Base-by-base conservation (phyloP, 2,797 vertebrate species). In the Sebastes matsubarae region DNA sequence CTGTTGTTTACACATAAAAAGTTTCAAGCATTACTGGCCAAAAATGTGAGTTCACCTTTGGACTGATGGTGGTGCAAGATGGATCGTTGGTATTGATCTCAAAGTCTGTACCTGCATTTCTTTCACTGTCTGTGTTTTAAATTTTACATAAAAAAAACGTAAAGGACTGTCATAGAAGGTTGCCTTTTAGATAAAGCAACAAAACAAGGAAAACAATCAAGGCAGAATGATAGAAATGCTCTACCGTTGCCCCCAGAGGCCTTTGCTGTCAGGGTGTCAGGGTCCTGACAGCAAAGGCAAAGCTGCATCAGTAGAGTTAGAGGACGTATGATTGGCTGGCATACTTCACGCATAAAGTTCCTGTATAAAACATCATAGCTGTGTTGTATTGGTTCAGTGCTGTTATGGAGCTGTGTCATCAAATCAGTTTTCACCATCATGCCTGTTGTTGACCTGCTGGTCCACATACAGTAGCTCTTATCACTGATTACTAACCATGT, bases 401-500 rank as follows among this genome's bases (percentile, higher is more conserved):
- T 79, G 32, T 71, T 52, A 18, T 20, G 61, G 25, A 79, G 6
- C 59, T 67, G 36, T 75, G 25, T 66, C 42, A 42, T 66, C 29
- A 25, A 29, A 59, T 73, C 25, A 20, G 10, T 68, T 72, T 50
- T 16, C 36, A 36, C 77, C 55, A 79, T 84, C 65, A 50, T 59
- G 64, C 25, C 16, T 46, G 42, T 46, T 75, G 66, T 69, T 72
- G 46, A 57, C 22, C 38, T 75, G 58, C 46, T 32, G 73, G 10
- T 64, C 27, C 29, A 54, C 68, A 42, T 20, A 24, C 16, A 55
- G 22, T 11, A 64, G 24, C 72, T 16, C 24, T 27, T 5, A 46
- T 66, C 66, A 55, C 61, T 83, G 81, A 88, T 84, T 86, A 75
- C 79, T 87, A 86, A 85, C 82, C 74, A 83, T 84, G 65, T 67